These are phyloP conservation scores for Diglossa cyanea DNA, from an alignment of 2,797 vertebrate species.

Conservation along the genomic window DNA sequence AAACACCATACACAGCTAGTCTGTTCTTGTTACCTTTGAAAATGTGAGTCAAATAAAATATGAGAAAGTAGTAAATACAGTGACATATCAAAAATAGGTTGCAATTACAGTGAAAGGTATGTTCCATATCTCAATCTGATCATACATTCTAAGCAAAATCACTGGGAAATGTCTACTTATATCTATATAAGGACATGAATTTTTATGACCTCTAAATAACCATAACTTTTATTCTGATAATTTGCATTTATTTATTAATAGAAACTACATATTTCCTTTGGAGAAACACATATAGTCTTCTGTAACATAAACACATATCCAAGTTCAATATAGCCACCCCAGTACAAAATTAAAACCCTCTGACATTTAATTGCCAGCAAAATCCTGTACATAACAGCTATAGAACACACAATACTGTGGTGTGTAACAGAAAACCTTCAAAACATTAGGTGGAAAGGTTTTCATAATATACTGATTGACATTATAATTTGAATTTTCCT, in stretches of 20 bases:
- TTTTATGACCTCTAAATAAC: background rate
- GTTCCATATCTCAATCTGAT: background rate
- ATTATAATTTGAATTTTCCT: background rate
- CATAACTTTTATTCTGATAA: background rate
- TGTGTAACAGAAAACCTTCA: background rate
- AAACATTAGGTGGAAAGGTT: background rate
- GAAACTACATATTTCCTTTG: background rate
- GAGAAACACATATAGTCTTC: background rate
- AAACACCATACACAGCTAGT: background rate
- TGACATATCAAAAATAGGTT: background rate
- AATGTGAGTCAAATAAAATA: background rate
- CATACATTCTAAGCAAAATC: background rate
- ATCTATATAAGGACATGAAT: background rate
- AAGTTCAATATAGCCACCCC: background rate
- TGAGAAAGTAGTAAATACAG: background rate
- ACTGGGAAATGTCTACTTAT: background rate
- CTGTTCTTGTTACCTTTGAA: background rate
- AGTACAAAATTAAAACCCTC: background rate
- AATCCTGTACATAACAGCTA: background rate
- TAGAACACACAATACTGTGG: background rate
- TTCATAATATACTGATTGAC: background rate
- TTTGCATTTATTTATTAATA: background rate
- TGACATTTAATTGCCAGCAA: background rate
- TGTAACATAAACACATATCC: background rate
- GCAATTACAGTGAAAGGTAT: background rate